Base-by-base conservation (phyloP, 2,797 vertebrate genomes). In the Glyptemys insculpta region DNA sequence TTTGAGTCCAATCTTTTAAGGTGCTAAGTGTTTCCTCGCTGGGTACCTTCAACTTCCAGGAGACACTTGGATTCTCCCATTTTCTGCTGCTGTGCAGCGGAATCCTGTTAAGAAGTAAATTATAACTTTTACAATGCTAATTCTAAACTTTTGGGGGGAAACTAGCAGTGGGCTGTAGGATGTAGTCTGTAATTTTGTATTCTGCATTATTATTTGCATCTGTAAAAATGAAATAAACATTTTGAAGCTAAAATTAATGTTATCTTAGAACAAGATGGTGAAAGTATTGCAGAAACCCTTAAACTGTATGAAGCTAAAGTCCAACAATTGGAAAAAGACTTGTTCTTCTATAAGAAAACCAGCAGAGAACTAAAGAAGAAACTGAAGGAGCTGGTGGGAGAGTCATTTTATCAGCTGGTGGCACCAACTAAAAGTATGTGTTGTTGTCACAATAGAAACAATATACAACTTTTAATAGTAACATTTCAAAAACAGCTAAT, bases 261-360 rank as follows among this genome's bases (percentile, higher is more conserved):
- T 94, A 37, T 97, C 93, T 44, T 95, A 98, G 98, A 98, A 84
- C 97, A 98, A 96, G 97, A 98, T 53, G 88, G 91, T 76, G 98
- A 98, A 96, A 86, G 90, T 90, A 80, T 95, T 94, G 81, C 92
- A 90, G 98, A 98, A 97, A 96, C 96, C 47, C 92, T 98, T 57
- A 98, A 97, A 96, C 87, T 27, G 5, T 96, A 98, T 72, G 98
- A 99, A 97, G 97, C 97, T 44, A 98, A 98, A 98, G 95, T 99
- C 50, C 99, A 99, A 93, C 97, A 98, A 92, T 96, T 99, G 94
- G 99, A 99, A 98, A 99, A 98, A 97, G 99, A 99, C 81, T 98
- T 99, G 94, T 99, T 99, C 97, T 99, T 99, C 98, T 99, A 99
- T 97, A 99, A 99, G 98, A 99, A 98, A 98, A 99, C 98, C 53